These are phyloP conservation scores for Cosmorhoe ocellata DNA, from an alignment of 2,888 invertebrate species.

Conservation along the genomic window DNA sequence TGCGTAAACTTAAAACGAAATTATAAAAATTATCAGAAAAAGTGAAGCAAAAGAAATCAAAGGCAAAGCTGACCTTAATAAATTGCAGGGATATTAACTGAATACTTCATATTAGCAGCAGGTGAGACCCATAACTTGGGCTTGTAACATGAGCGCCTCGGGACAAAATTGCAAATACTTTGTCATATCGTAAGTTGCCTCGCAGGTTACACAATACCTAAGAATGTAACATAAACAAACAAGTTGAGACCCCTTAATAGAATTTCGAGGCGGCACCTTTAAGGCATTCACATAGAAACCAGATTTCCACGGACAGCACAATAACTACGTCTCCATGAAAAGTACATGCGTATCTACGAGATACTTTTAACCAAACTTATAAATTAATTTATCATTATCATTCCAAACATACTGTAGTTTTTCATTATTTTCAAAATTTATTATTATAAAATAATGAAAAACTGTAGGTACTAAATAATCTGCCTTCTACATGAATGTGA, in stretches of 20 bases:
- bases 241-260: conserved; percentile 69
- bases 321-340: not conserved
- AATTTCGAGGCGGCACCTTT: conserved; percentile 63
- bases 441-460: no score
- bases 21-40: not conserved
- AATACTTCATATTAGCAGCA: conserved; percentile 59
- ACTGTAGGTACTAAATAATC: not conserved
- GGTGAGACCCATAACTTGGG: conserved; percentile 59
- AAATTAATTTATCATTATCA: no score
- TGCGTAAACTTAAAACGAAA: no score
- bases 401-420: no score
- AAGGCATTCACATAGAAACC: conserved; percentile 5
- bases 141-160: conserved; percentile 46
- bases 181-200: conserved; percentile 48
- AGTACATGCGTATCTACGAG: no score
- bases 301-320: not conserved
- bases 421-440: no score
- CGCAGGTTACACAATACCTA: conserved; percentile 57
- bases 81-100: conserved; percentile 35
- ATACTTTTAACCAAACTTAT: no score
- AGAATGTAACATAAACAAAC: conserved; percentile 69
- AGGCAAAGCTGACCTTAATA: conserved; percentile 25
- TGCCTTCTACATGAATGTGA: conserved; percentile 21
- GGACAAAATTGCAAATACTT: conserved; percentile 60
- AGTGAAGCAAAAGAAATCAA: conserved; percentile 12